Percentiles rank a stretch among this genome's conserved stretches.
These are phyloP conservation scores for Oceanites oceanicus DNA, from an alignment of 2,113 vertebrate species.

Conservation along the genomic window DNA sequence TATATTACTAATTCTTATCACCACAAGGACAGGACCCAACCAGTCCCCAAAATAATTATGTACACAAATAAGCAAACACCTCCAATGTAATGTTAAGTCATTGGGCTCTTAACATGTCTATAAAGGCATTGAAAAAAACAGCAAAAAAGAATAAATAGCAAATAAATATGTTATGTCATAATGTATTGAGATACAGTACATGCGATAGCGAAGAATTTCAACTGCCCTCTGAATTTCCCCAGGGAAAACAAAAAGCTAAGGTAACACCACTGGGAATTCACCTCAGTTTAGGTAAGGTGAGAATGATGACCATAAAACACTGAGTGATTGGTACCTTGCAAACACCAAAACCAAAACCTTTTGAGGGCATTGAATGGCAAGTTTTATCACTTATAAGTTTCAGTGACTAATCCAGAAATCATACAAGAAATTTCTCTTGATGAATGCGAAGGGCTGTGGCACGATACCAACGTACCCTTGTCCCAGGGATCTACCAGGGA, in stretches of 20 bases:
- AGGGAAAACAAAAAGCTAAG: neutral
- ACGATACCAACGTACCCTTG: rapidly evolving
- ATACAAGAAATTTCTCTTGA: neutral
- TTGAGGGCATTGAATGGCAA: neutral
- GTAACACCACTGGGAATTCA: neutral
- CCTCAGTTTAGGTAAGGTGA: neutral
- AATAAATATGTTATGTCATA: neutral
- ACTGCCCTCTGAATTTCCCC: neutral
- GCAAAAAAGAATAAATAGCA: neutral
- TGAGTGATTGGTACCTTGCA: rapidly evolving
- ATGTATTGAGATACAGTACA: neutral
- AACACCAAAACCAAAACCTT: neutral
- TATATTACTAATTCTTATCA: neutral
- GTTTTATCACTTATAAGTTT: neutral
- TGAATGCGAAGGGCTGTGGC: rapidly evolving
- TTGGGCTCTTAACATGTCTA: rapidly evolving
- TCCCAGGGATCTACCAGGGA: neutral
- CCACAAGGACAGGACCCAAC: neutral
- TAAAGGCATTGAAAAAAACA: neutral
- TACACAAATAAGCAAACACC: neutral
- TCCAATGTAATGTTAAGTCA: neutral
- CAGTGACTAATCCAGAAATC: neutral
- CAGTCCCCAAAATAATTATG: neutral
- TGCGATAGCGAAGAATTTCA: neutral
- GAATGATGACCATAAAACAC: neutral